Evolutionary conservation across 2,113 vertebrate species (phyloP).

Genomic region (Halcyon senegalensis): DNA sequence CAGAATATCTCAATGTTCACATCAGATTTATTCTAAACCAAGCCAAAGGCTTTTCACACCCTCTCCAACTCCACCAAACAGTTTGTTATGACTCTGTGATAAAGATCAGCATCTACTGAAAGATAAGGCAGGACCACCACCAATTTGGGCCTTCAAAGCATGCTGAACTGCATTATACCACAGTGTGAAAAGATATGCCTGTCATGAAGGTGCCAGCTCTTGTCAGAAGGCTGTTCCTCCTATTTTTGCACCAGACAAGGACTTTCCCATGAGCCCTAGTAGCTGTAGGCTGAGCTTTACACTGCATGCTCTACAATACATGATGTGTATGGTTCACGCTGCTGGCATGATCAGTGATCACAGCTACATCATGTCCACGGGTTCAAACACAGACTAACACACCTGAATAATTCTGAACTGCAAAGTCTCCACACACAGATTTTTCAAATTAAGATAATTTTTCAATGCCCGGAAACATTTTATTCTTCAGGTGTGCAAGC

Average conservation of each 20-base stretch:
- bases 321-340: accelerated
- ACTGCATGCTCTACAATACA: background rate
- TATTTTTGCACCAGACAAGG: conserved; percentile 1
- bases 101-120: conserved; percentile 75
- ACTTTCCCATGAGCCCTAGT: background rate
- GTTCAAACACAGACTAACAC: background rate
- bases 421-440: background rate
- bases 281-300: background rate
- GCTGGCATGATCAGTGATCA: accelerated
- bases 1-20: background rate
- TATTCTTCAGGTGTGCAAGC: background rate
- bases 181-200: conserved; percentile 71
- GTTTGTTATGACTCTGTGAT: conserved; percentile 73
- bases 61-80: conserved; percentile 40
- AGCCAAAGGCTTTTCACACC: conserved; percentile 9
- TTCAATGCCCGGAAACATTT: accelerated
- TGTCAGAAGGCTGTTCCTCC: conserved; percentile 25
- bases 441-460: background rate
- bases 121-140: conserved; percentile 73
- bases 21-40: background rate
- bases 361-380: accelerated
- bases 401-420: background rate
- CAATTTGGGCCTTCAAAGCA: conserved; percentile 72
- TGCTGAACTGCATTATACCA: conserved; percentile 50
- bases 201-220: conserved; percentile 59